Evolutionary conservation across 2,797 vertebrate genomes (phyloP), one percentile per base, ranked within the genome.

Genomic region (Graptemys geographica): DNA sequence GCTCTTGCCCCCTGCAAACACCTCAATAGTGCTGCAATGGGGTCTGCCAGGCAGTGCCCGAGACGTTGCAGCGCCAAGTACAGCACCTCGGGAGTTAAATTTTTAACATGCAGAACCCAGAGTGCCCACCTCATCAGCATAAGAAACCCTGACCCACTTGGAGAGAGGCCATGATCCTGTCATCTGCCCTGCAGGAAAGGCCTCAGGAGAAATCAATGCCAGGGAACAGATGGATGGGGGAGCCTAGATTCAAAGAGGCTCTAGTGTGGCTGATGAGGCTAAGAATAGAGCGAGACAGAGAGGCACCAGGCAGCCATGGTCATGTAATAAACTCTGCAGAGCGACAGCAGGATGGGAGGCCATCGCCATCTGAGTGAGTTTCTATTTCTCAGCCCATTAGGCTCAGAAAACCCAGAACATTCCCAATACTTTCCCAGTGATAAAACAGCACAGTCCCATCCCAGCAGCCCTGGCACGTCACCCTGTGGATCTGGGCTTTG

Each of bases 361-460:
- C 19, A 23, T 11, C 5, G 33, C 87, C 82, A 56, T 47, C 27
- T 4, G 56, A 89, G 27, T 72, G 80, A 74, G 13, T 91, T 86
- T 95, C 85, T 53, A 91, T 92, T 93, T 93, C 94, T 93, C 90
- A 96, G 93, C 23, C 69, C 92, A 84, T 81, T 90, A 94, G 95
- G 88, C 87, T 78, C 92, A 92, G 87, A 88, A 92, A 93, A 87
- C 31, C 69, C 86, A 69, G 44, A 86, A 86, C 57, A 84, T 19
- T 86, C 55, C 33, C 31, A 82, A 89, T 83, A 62, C 31, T 79
- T 72, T 84, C 33, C 87, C 53, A 47, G 86, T 72, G 86, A 91
- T 57, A 92, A 94, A 94, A 92, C 23, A 81, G 47, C 87, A 51
- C 49, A 12, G 11, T 3, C 74, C 74, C 13, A 49, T 44, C 44